Base-by-base conservation (phyloP, 2,113 vertebrate species). In the Gymnorhina tibicen region DNA sequence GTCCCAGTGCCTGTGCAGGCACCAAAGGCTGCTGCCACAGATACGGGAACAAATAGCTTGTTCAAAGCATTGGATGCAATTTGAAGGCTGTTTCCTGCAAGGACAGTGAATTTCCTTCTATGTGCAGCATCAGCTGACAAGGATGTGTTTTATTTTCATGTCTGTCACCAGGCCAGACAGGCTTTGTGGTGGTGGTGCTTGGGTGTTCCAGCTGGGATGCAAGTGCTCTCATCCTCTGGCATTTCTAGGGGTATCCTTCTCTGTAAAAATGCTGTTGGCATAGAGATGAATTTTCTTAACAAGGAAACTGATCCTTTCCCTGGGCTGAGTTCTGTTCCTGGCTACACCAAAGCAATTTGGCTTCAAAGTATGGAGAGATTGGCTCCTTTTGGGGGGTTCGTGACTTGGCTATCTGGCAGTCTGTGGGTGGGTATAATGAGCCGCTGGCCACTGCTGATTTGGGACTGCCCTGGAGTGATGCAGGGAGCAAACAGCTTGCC, bases 391-490 rank as follows among this genome's bases (percentile, higher is more conserved):
- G 2, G 32, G 33, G 33, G 7, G 14, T 37, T 60, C 4, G 3
- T 62, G 47, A 37, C n/a, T 44, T 53, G 37, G 58, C 72, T 83
- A 26, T 52, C 18, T 0, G 0, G 53, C 49, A 3, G 63, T 59
- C 49, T 2, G 0, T 58, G 76, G 21, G 42, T 9, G 44, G 21
- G 12, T 68, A 1, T 22, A 44, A 32, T 1, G 4, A 75, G 35
- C 42, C 47, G 60, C 35, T 81, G 1, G 1, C 77, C 5, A 2
- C 73, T 30, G 53, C 73, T 64, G 1, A 0, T 16, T 50, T 0
- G 0, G 42, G 55, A 14, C 53, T 73, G 37, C 12, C 42, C 46
- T 19, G 3, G 20, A n/a, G 69, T 10, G 32, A 35, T 2, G 41
- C 64, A 70, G 73, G 59, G 64, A 81, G 12, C 4, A 3, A 49